Evolutionary conservation across 2,888 invertebrate genomes (phyloP).

Genomic region (Allygus modestus): DNA sequence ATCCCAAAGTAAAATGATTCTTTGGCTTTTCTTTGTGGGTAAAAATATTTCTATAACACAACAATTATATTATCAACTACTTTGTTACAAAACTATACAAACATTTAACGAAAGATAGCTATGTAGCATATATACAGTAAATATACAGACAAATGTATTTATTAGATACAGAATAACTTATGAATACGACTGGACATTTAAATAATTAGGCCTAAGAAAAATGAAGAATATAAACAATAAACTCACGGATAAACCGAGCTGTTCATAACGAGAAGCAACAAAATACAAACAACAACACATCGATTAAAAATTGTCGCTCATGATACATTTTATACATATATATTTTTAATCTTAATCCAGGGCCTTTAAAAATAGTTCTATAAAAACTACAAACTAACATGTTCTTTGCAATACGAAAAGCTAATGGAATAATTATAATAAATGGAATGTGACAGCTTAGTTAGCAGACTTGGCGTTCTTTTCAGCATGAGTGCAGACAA

Average conservation of each 20-base stretch:
- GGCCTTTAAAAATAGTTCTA: slow-evolving; percentile 7
- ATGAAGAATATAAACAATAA: not conserved
- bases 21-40: not conserved
- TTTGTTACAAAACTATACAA: slow-evolving; percentile 29
- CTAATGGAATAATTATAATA: not conserved
- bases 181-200: not conserved
- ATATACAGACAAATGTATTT: not conserved
- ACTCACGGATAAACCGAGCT: not conserved
- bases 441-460: slow-evolving; percentile 13
- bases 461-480: slow-evolving; percentile 3
- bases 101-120: slow-evolving; percentile 19
- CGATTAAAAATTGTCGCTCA: not conserved
- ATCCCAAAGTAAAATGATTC: slow-evolving; percentile 4
- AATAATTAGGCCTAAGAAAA: not conserved
- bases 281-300: not conserved
- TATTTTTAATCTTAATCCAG: not conserved
- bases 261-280: not conserved
- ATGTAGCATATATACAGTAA: not conserved
- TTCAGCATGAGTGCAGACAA: slow-evolving; percentile 79
- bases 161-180: not conserved
- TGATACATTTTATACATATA: not conserved
- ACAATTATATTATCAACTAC: not conserved
- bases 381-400: slow-evolving; percentile 29
- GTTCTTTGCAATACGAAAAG: slow-evolving; percentile 13
- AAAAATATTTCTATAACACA: not conserved